Evolutionary conservation across 2,113 vertebrate genomes (phyloP).

Genomic region (Mionectes macconnelli): DNA sequence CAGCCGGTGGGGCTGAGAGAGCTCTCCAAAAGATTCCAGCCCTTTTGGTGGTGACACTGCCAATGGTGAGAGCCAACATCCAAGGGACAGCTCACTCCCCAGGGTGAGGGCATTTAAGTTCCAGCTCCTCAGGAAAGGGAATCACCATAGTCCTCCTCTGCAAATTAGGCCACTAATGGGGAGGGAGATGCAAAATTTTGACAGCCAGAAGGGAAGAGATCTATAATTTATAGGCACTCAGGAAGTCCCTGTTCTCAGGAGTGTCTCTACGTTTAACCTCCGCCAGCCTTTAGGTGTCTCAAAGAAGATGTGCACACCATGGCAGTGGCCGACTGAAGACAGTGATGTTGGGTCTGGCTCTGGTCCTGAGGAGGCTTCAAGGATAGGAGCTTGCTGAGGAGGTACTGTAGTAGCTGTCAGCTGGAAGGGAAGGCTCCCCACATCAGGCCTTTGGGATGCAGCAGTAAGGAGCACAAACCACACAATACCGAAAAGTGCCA

Average conservation of each 20-base stretch:
- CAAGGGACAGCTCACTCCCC: not conserved
- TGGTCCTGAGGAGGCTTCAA: not conserved
- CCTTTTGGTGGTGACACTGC: not conserved
- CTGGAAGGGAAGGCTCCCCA: rapidly evolving
- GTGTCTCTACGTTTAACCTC: not conserved
- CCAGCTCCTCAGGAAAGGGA: not conserved
- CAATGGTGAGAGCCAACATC: not conserved
- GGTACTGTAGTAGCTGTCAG: rapidly evolving
- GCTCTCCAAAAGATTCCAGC: not conserved
- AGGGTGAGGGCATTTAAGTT: not conserved
- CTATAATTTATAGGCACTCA: not conserved
- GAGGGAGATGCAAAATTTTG: not conserved
- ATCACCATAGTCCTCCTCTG: not conserved
- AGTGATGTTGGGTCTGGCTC: not conserved
- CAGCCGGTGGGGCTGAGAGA: not conserved
- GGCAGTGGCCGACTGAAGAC: not conserved
- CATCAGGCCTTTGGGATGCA: rapidly evolving
- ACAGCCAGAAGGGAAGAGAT: not conserved
- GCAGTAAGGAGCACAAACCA: not conserved
- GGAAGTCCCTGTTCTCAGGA: not conserved
- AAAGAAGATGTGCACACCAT: rapidly evolving
- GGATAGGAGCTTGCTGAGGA: not conserved
- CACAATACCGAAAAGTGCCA: not conserved
- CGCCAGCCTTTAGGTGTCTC: not conserved
- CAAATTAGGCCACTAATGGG: not conserved